A percentile compares a stretch with the other conserved stretches of the same genome.
These are phyloP conservation scores for Bombus superbus DNA, from an alignment of 1,140 invertebrate genomes.

Conservation along the genomic window DNA sequence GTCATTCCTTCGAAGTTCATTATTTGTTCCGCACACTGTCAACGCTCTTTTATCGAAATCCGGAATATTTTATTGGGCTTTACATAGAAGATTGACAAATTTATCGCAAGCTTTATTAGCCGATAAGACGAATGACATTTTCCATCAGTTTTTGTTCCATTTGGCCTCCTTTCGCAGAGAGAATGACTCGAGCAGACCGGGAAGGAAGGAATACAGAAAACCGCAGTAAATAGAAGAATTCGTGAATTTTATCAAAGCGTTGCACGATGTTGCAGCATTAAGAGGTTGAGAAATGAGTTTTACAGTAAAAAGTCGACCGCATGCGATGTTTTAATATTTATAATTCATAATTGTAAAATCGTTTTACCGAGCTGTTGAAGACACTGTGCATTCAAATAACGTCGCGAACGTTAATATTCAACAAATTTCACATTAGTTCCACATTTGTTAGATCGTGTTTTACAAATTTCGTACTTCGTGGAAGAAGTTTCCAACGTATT, in stretches of 20 bases:
- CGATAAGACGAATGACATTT: background rate
- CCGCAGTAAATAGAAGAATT: background rate
- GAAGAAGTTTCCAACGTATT: background rate
- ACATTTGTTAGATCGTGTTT: background rate
- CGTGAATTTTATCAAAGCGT: background rate
- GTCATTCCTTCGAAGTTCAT: background rate
- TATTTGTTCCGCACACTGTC: background rate
- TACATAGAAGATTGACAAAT: background rate
- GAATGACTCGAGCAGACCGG: background rate
- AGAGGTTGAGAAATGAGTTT: background rate
- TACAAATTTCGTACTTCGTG: background rate
- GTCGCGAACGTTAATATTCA: no score
- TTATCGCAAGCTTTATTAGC: background rate
- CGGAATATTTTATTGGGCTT: background rate
- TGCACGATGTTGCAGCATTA: background rate
- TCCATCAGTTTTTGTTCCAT: background rate
- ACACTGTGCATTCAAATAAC: no score
- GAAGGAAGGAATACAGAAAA: background rate
- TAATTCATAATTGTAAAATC: background rate
- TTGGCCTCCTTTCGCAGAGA: background rate
- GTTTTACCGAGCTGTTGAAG: no score
- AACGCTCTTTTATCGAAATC: background rate
- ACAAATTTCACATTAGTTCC: background rate
- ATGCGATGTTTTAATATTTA: background rate
- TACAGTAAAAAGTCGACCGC: background rate